Percentiles rank a stretch among this genome's conserved stretches.
Conservation (phyloP, 2,797 vertebrate species). For the Pseudochaenichthys georgianus region DNA sequence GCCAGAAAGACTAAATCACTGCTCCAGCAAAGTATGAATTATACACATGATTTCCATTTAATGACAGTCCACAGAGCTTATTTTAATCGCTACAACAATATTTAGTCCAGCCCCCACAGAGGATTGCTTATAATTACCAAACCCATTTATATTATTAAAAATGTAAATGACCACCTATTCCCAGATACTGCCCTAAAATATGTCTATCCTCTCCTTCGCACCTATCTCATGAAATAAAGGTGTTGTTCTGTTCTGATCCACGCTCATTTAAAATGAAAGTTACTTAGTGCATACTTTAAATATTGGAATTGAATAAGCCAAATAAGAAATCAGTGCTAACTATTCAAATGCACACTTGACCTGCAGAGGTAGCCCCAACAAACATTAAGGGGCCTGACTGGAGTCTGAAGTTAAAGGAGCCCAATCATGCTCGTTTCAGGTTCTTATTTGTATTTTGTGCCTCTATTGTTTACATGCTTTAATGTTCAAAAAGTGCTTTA, state of each 20-base stretch:
- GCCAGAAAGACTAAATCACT: not conserved
- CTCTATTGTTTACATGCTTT: too few relatives aligned
- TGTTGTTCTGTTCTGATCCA: too few relatives aligned
- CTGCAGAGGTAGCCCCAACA: not conserved
- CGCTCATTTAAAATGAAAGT: not conserved
- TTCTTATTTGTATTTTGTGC: too few relatives aligned
- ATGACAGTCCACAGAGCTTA: not conserved
- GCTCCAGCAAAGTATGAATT: conserved; percentile 23
- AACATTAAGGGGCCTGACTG: not conserved
- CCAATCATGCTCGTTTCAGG: too few relatives aligned
- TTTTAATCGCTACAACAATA: conserved; percentile 1
- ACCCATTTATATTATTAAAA: conserved; percentile 2
- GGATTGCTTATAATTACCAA: not conserved
- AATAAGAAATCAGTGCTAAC: not conserved
- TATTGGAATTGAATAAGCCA: not conserved
- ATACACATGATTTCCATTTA: conserved; percentile 10
- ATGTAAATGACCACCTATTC: not conserved
- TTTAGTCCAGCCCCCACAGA: not conserved
- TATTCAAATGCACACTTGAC: not conserved
- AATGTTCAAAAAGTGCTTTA: too few relatives aligned
- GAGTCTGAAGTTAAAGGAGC: not conserved
- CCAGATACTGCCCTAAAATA: not conserved
- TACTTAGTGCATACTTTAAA: not conserved
- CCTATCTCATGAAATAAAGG: too few relatives aligned
- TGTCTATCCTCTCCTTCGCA: too few relatives aligned